Percentiles rank a stretch among this genome's conserved stretches.
These are phyloP conservation scores for Setipinna tenuifilis DNA, from an alignment of 2,797 vertebrate species.

Conservation along the genomic window DNA sequence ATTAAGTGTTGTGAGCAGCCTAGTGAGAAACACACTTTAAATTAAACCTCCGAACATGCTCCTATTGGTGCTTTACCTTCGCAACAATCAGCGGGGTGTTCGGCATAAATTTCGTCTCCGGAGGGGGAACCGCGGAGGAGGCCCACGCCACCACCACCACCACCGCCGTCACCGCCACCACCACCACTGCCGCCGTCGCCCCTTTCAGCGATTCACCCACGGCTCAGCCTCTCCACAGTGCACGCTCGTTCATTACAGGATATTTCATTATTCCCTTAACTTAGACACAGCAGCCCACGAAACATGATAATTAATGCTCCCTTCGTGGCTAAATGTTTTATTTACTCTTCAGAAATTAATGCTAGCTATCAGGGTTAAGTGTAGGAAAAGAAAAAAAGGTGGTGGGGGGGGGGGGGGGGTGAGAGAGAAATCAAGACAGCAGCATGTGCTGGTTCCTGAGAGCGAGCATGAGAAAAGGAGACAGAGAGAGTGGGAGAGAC, in stretches of 20 bases:
- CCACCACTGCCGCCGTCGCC: constrained; percentile 48
- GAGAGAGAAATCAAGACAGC: background rate
- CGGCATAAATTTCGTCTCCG: constrained; percentile 91
- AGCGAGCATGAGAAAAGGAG: constrained; percentile 57
- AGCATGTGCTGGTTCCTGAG: constrained; percentile 61
- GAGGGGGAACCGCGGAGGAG: constrained; percentile 68
- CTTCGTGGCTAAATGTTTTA: constrained; percentile 85
- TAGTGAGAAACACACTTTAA: constrained; percentile 99
- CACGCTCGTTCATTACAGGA: constrained; percentile 81
- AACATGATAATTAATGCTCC: constrained; percentile 90
- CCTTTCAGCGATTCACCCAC: constrained; percentile 90
- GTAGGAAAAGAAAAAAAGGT: constrained; percentile 35
- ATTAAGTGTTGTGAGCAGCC: constrained; percentile 99
- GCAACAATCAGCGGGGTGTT: constrained; percentile 93
- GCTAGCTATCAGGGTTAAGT: constrained; percentile 73
- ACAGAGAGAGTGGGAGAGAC: background rate
- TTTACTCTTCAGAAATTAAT: constrained; percentile 87
- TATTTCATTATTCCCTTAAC: constrained; percentile 87
- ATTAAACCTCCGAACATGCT: constrained; percentile 96
- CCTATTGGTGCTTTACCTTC: constrained; percentile 97
- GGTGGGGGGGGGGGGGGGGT: background rate
- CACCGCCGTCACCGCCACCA: constrained; percentile 8
- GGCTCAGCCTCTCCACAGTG: constrained; percentile 78
- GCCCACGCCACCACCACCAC: constrained; percentile 12
- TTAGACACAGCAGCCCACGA: constrained; percentile 86